Conservation (phyloP, 2,113 vertebrate genomes). For the Peucedramus taeniatus region DNA sequence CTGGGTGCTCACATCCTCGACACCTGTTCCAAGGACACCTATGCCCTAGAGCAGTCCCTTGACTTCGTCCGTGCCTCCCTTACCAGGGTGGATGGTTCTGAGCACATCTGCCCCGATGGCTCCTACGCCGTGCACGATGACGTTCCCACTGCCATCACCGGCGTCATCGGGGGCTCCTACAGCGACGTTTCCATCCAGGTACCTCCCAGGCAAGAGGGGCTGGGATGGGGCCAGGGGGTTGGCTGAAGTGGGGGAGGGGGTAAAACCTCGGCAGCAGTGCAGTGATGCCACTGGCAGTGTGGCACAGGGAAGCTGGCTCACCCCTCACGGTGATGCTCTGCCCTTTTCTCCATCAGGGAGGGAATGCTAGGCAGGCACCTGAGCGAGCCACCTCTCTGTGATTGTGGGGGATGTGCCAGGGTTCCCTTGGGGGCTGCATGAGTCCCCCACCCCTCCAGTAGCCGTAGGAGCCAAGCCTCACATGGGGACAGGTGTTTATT, state of each 20-base stretch:
- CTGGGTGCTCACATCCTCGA: conserved; percentile 95
- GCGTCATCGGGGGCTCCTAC: conserved; percentile 96
- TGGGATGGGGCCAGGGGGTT: not conserved
- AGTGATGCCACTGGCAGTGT: not conserved
- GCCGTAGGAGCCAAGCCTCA: not conserved
- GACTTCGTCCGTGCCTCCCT: conserved; percentile 95
- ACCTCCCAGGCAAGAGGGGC: not conserved
- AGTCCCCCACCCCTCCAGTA: rapidly evolving
- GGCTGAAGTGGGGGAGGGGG: not conserved
- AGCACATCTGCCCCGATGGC: conserved; percentile 94
- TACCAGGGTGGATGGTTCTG: conserved; percentile 88
- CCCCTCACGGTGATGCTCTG: rapidly evolving
- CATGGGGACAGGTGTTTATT: rapidly evolving
- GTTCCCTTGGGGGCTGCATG: rapidly evolving
- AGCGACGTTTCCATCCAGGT: conserved; percentile 99
- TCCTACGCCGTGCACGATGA: conserved; percentile 91
- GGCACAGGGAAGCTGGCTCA: not conserved
- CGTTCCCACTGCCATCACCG: conserved; percentile 88
- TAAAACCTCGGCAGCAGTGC: not conserved
- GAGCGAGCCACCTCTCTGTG: not conserved
- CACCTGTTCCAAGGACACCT: conserved; percentile 97
- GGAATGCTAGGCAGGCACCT: not conserved
- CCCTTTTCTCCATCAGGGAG: not conserved
- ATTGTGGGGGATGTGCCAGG: not conserved
- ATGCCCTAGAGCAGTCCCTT: conserved; percentile 94